Percentiles rank a stretch among this genome's conserved stretches.
phyloP scores from a whole-genome alignment of 92 coral and sea anemone species.

The Parazoanthus swiftii region DNA sequence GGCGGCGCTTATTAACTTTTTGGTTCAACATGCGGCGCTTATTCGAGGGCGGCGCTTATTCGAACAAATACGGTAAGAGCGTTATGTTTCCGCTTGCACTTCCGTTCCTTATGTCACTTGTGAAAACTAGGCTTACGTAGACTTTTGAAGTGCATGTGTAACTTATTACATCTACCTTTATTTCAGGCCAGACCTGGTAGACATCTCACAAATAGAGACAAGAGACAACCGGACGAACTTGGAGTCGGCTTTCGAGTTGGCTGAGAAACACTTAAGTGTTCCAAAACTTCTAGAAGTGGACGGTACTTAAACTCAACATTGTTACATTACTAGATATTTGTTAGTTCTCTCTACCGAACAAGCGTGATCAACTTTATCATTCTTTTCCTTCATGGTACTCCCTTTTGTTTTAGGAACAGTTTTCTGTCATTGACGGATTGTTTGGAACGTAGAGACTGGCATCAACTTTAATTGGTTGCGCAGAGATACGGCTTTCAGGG shows the following conservation, averaged over 20 bases:
- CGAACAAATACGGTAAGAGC: slow-evolving; percentile 29
- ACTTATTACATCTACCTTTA: background rate
- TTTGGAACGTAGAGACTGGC: too few relatives aligned
- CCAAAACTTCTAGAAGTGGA: slow-evolving; percentile 81
- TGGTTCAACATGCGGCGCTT: slow-evolving; percentile 40
- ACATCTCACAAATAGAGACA: slow-evolving; percentile 45
- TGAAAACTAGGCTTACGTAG: too few relatives aligned
- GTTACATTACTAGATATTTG: too few relatives aligned
- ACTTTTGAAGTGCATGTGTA: too few relatives aligned
- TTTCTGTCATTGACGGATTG: too few relatives aligned
- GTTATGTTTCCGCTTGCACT: too few relatives aligned
- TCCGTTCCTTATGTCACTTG: too few relatives aligned
- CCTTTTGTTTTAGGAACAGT: background rate
- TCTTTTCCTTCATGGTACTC: background rate
- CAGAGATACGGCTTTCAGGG: too few relatives aligned
- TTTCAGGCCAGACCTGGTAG: slow-evolving; percentile 76
- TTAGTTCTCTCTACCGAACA: too few relatives aligned
- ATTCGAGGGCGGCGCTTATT: slow-evolving; percentile 69
- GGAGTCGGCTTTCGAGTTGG: slow-evolving; percentile 73
- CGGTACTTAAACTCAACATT: slow-evolving; percentile 44
- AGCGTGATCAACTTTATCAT: too few relatives aligned
- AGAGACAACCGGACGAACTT: slow-evolving; percentile 70
- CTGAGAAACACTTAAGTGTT: slow-evolving; percentile 69
- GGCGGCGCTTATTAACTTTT: slow-evolving; percentile 38
- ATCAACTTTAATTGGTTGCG: too few relatives aligned